phyloP scores from a whole-genome alignment of 2,113 vertebrate genomes.

The Sphyrna mokarran region DNA sequence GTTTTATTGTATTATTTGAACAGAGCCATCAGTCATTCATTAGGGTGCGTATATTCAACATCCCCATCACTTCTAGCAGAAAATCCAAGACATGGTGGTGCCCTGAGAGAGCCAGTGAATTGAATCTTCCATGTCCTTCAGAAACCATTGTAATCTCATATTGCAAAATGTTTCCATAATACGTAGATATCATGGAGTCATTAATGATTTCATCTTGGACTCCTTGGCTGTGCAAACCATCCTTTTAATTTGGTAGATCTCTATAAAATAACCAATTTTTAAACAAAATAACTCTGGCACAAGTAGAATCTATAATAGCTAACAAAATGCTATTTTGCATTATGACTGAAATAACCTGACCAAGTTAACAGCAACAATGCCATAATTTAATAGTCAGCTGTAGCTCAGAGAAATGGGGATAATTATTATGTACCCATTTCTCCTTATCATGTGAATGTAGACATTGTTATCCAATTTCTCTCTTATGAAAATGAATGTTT shows the following conservation, averaged over 20 bases:
- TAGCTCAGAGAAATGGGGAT: background rate
- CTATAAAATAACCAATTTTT: background rate
- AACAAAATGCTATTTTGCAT: background rate
- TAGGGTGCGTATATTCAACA: too few relatives aligned
- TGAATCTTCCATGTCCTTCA: too few relatives aligned
- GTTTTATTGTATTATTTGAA: background rate
- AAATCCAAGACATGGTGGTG: background rate
- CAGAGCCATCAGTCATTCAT: background rate
- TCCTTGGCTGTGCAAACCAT: background rate
- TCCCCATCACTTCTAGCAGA: too few relatives aligned
- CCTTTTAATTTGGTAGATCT: background rate
- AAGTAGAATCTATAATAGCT: background rate
- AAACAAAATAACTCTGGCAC: background rate
- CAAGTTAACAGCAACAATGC: background rate
- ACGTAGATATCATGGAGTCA: background rate
- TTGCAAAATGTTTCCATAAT: background rate
- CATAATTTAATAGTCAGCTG: background rate
- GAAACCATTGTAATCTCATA: background rate
- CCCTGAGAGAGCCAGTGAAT: background rate
- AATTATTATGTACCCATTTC: background rate
- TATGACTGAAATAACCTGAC: background rate
- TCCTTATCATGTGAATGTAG: background rate
- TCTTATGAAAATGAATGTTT: background rate
- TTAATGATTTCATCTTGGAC: background rate
- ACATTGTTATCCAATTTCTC: background rate